phyloP scores from a whole-genome alignment of 2,888 invertebrate species.

The Meloe dianella region DNA sequence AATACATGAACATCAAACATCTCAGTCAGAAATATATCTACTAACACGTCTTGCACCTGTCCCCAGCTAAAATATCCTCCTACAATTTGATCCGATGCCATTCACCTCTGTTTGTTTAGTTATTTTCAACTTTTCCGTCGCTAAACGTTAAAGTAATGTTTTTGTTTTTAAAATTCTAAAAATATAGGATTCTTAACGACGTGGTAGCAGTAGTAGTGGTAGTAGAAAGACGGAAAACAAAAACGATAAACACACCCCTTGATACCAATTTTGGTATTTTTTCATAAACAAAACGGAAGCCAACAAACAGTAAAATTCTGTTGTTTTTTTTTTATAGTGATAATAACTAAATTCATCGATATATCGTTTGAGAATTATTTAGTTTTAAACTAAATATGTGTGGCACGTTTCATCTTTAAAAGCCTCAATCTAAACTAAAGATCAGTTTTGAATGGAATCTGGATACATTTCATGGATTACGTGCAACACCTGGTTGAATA shows the following conservation, averaged over 20 bases:
- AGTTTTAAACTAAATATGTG: background rate
- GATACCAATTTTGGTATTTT: background rate
- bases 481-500: constrained; percentile 42
- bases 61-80: constrained; percentile 9
- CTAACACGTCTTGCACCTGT: background rate
- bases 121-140: constrained; percentile 8
- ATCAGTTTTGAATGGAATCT: constrained; percentile 11
- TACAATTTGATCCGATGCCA: constrained; percentile 3
- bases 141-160: constrained; percentile 8
- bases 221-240: background rate
- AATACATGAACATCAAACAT: no score
- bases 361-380: background rate
- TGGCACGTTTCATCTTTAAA: constrained; percentile 1
- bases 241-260: background rate
- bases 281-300: background rate
- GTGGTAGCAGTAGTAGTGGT: background rate
- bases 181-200: constrained; percentile 2
- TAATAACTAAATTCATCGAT: constrained; percentile 9
- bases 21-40: no score
- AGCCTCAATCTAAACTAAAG: constrained; percentile 10
- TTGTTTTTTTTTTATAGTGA: background rate
- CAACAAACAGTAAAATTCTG: background rate
- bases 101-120: constrained; percentile 12
- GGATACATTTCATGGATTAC: constrained; percentile 27
- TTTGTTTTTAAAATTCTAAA: constrained; percentile 9